Evolutionary conservation across 2,888 invertebrate species (phyloP).

Genomic region (Epinotia bilunana): DNA sequence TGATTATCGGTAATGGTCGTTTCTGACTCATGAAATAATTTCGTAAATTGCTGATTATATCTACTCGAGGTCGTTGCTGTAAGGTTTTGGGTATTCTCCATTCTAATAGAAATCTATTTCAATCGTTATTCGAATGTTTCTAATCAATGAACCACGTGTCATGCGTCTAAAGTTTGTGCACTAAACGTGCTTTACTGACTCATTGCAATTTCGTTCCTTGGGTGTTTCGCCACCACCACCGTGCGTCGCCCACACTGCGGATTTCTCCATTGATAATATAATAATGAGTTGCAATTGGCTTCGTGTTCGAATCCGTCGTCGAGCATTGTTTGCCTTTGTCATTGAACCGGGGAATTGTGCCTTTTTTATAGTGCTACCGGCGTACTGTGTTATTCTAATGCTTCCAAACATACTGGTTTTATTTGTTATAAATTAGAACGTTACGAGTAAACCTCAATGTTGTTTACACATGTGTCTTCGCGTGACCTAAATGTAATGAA

Average conservation of each 20-base stretch:
- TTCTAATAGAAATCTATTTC: not conserved
- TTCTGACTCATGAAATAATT: constrained; percentile 40
- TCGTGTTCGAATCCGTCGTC: constrained; percentile 60
- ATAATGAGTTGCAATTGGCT: constrained; percentile 70
- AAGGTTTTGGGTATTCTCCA: not conserved
- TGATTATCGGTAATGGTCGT: constrained; percentile 40
- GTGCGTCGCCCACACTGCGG: constrained; percentile 68
- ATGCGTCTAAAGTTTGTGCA: constrained; percentile 65
- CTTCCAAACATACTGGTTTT: constrained; percentile 48
- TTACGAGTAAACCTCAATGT: constrained; percentile 7
- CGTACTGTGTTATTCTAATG: constrained; percentile 45
- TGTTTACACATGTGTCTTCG: constrained; percentile 45
- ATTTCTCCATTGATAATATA: constrained; percentile 77
- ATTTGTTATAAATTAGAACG: constrained; percentile 14
- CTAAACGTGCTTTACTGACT: constrained; percentile 53
- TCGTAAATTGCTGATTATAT: constrained; percentile 35
- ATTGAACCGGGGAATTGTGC: constrained; percentile 69
- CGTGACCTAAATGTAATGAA: constrained; percentile 54
- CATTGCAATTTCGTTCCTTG: constrained; percentile 63
- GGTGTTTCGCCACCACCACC: constrained; percentile 66
- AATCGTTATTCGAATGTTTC: not conserved
- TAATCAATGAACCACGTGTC: constrained; percentile 47
- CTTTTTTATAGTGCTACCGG: constrained; percentile 60
- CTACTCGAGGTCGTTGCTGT: constrained; percentile 27
- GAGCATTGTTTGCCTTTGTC: constrained; percentile 74